Evolutionary conservation across 1,140 invertebrate genomes (phyloP).

Genomic region (Lepidurus couesii): DNA sequence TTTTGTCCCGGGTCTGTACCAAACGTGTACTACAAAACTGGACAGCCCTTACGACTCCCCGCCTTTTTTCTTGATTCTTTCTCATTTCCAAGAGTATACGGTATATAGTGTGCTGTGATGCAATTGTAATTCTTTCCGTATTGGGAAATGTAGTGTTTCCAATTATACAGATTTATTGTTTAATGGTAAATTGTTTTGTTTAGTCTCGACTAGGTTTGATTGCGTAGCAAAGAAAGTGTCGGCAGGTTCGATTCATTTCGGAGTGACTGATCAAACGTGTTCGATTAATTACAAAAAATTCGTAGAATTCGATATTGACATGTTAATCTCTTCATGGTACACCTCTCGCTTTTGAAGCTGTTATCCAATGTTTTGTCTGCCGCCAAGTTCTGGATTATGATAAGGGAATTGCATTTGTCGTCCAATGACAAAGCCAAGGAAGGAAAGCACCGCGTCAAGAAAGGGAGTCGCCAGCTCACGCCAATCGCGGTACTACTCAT

Average conservation of each 20-base stretch:
- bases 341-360: too few relatives aligned
- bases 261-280: too few relatives aligned
- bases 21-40: background rate
- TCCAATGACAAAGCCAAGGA: background rate
- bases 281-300: too few relatives aligned
- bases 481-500: constrained; percentile 1
- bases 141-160: constrained; percentile 1
- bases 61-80: background rate
- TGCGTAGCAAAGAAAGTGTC: background rate
- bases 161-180: constrained; percentile 12
- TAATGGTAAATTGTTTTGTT: background rate
- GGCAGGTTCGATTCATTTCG: too few relatives aligned
- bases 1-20: background rate
- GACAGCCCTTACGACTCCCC: background rate
- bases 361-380: too few relatives aligned
- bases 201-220: background rate
- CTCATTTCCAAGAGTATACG: background rate
- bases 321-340: too few relatives aligned
- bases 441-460: background rate
- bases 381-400: background rate
- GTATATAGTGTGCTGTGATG: background rate
- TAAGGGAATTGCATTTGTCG: background rate
- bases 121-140: too few relatives aligned
- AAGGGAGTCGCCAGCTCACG: background rate
- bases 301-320: too few relatives aligned